These are phyloP conservation scores for Pollenia griseotomentosa DNA, from an alignment of 2,888 invertebrate genomes.

Conservation along the genomic window DNA sequence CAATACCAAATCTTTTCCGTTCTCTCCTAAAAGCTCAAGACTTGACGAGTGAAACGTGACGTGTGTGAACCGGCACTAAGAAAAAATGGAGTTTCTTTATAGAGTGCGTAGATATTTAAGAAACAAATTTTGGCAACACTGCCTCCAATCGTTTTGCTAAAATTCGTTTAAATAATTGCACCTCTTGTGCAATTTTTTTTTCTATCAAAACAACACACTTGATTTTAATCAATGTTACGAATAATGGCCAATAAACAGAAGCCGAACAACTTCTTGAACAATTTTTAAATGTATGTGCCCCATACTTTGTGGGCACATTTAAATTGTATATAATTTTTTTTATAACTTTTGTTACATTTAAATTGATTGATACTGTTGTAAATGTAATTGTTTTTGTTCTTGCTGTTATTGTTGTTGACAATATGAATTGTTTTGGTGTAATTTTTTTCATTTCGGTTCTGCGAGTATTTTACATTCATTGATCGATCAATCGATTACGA, in stretches of 20 bases:
- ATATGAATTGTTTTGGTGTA: slow-evolving; percentile 11
- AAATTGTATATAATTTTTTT: slow-evolving; percentile 9
- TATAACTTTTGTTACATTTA: slow-evolving; percentile 27
- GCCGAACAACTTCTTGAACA: not conserved
- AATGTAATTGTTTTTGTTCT: not conserved
- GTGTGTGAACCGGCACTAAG: too few relatives aligned
- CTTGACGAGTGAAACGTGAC: too few relatives aligned
- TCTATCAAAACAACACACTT: not conserved
- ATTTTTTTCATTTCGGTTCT: slow-evolving; percentile 5
- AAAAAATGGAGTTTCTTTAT: too few relatives aligned
- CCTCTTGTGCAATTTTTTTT: not conserved
- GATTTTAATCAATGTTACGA: slow-evolving; percentile 10
- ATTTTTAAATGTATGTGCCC: not conserved
- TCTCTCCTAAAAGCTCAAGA: too few relatives aligned
- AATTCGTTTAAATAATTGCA: too few relatives aligned
- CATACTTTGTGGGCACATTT: slow-evolving; percentile 21
- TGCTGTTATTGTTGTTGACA: slow-evolving; percentile 32
- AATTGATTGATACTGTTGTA: slow-evolving; percentile 50
- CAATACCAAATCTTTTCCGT: too few relatives aligned
- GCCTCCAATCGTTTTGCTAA: too few relatives aligned
- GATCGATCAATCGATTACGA: slow-evolving; percentile 22
- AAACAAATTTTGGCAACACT: too few relatives aligned
- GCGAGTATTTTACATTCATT: slow-evolving; percentile 30
- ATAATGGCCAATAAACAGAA: not conserved
- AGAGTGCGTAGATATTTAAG: too few relatives aligned